Conservation (phyloP, 1,140 invertebrate genomes). For the Drosophila nigromelanica region DNA sequence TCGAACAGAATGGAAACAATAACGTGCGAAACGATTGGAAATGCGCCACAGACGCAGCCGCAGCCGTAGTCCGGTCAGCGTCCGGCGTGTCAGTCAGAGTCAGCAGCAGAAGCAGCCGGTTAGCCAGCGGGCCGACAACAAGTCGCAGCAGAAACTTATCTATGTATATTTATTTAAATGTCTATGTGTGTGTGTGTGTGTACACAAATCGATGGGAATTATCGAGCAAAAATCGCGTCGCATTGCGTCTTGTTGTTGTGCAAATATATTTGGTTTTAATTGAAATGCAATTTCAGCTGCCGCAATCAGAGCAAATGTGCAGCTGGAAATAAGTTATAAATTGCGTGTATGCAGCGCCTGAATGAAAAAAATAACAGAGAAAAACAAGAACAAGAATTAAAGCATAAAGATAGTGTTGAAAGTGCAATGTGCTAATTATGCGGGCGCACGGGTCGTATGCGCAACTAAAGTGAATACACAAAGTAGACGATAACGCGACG, state of each 20-base stretch:
- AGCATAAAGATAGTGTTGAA: slow-evolving; percentile 27
- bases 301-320: slow-evolving; percentile 20
- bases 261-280: slow-evolving; percentile 36
- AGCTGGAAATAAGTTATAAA: slow-evolving; percentile 43
- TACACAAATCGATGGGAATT: slow-evolving; percentile 76
- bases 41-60: slow-evolving; percentile 58
- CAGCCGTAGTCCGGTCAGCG: slow-evolving; percentile 54
- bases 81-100: slow-evolving; percentile 46
- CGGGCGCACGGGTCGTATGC: slow-evolving; percentile 64
- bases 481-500: slow-evolving; percentile 26
- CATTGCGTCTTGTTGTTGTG: not conserved
- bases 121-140: slow-evolving; percentile 65
- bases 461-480: slow-evolving; percentile 63
- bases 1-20: slow-evolving; percentile 82
- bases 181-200: not conserved
- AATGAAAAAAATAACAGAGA: not conserved
- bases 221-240: slow-evolving; percentile 46
- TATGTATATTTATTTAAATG: no score
- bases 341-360: slow-evolving; percentile 21
- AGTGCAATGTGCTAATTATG: slow-evolving; percentile 82
- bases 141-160: slow-evolving; percentile 24
- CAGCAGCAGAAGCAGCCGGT: slow-evolving; percentile 70
- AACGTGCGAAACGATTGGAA: slow-evolving; percentile 81
- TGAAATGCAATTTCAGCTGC: slow-evolving; percentile 24
- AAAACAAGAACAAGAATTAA: slow-evolving; percentile 1